Evolutionary conservation across 1,140 invertebrate genomes (phyloP).

Genomic region (Aphis gossypii): DNA sequence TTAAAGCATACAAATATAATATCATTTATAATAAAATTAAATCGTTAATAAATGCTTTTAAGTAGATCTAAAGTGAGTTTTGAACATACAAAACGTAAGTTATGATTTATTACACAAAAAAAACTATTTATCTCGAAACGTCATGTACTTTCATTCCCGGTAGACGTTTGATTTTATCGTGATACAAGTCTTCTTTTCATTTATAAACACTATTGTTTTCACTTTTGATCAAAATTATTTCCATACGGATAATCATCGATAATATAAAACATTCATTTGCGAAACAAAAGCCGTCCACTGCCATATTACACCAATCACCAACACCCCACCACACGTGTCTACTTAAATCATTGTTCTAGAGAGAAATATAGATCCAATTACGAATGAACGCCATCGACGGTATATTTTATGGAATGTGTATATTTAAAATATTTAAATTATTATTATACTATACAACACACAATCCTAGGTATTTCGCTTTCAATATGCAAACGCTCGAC

Average conservation of each 20-base stretch:
- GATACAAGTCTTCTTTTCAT: not conserved
- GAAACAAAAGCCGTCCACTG: not conserved
- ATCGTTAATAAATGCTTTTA: not conserved
- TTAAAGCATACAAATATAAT: not conserved
- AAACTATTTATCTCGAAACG: not conserved
- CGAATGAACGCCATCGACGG: not conserved
- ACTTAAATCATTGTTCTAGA: not conserved
- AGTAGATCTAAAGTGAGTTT: not conserved
- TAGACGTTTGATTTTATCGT: not conserved
- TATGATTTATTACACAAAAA: not conserved
- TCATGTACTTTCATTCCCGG: not conserved
- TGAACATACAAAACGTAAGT: not conserved
- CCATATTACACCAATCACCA: not conserved
- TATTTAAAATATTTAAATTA: not conserved
- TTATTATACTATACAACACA: not conserved
- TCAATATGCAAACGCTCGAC: not conserved
- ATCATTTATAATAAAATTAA: not conserved
- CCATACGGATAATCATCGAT: not conserved
- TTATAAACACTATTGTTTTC: not conserved
- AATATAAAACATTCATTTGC: constrained; percentile 21
- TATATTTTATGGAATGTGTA: constrained; percentile 7
- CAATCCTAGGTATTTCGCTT: not conserved
- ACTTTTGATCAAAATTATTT: not conserved
- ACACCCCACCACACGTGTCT: not conserved
- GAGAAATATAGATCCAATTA: constrained; percentile 29